Base-by-base conservation (phyloP, 2,797 vertebrate genomes). In the Arnoldichthys spilopterus region DNA sequence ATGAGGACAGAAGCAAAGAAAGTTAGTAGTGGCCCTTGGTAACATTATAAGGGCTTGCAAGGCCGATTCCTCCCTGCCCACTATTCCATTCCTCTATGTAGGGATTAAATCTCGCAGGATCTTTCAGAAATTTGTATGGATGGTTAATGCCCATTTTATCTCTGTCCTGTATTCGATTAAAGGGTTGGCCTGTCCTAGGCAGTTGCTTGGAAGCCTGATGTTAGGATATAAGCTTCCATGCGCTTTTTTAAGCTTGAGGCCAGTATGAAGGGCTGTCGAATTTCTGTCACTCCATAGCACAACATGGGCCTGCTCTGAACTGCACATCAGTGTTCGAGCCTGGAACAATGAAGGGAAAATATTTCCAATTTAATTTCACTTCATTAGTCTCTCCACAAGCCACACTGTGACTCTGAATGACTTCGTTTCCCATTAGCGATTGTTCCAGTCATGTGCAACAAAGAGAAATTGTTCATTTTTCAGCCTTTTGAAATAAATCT, bases 391-490 rank as follows among this genome's bases (percentile, higher is more conserved):
- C 67, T 69, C 72, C 34, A 32, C 18, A 34, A 74, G 34, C 74
- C 66, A 72, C 54, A 37, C 64, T 53, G 72, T 78, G 68, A 47
- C 76, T 73, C 74, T 18, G 68, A 68, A 82, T 73, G 54, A 56
- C 54, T 76, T 74, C 9, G 24, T 76, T 84, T 75, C 70, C 73
- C 72, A 74, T 84, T 82, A 86, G 71, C 74, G 34, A 53, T 79
- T 22, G 73, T 72, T 68, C 66, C 67, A 28, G 49, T 59, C 76
- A 74, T 74, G 54, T 45, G 66, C 78, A 76, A 76, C 53, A 77
- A 61, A 70, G 51, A 79, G 75, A 86, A 85, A 80, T 82, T 83
- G 79, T 88, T 81, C 80, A 82, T 88, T 89, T 89, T 85, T 72
- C 47, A 49, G 66, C 37, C 78, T 71, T 79, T 78, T 22, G 26